phyloP scores from a whole-genome alignment of 2,797 vertebrate genomes.

The Helicolenus hilgendorfi region DNA sequence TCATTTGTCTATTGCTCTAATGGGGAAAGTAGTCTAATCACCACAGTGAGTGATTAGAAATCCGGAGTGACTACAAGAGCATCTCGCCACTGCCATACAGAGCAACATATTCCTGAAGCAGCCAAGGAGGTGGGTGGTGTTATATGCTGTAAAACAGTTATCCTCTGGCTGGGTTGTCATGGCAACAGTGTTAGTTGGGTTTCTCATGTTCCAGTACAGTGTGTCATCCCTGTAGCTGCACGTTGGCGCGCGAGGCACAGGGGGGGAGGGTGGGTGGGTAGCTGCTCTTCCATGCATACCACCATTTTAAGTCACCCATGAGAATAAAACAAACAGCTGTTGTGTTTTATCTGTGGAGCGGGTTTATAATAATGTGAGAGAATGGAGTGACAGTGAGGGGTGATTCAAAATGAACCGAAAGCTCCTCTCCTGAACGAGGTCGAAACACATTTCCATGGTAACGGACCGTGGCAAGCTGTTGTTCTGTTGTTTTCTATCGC shows the following conservation, averaged over 20 bases:
- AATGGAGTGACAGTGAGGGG: neutral
- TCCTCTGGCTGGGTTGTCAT: constrained; percentile 90
- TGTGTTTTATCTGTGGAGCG: constrained; percentile 23
- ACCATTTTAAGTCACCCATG: constrained; percentile 73
- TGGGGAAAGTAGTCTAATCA: neutral
- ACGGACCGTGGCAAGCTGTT: constrained; percentile 57
- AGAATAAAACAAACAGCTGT: constrained; percentile 64
- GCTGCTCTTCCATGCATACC: constrained; percentile 44
- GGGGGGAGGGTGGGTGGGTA: neutral
- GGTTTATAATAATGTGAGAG: neutral
- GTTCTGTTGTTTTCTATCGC: constrained; percentile 62
- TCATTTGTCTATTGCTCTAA: neutral
- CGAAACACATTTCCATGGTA: constrained; percentile 67
- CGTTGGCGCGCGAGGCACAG: neutral
- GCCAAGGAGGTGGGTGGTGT: constrained; percentile 72
- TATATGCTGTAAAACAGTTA: constrained; percentile 83
- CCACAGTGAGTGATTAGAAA: constrained; percentile 17
- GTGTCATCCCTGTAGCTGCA: constrained; percentile 75
- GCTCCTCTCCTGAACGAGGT: constrained; percentile 31
- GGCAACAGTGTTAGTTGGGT: constrained; percentile 87
- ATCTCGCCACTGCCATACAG: constrained; percentile 11
- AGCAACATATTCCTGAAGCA: constrained; percentile 52
- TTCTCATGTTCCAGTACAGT: constrained; percentile 82
- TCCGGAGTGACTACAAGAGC: constrained; percentile 7
- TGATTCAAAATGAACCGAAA: constrained; percentile 1